Percentiles rank a stretch among this genome's conserved stretches.
These are phyloP conservation scores for Augochlorella aurata DNA, from an alignment of 2,888 invertebrate genomes.

Conservation along the genomic window DNA sequence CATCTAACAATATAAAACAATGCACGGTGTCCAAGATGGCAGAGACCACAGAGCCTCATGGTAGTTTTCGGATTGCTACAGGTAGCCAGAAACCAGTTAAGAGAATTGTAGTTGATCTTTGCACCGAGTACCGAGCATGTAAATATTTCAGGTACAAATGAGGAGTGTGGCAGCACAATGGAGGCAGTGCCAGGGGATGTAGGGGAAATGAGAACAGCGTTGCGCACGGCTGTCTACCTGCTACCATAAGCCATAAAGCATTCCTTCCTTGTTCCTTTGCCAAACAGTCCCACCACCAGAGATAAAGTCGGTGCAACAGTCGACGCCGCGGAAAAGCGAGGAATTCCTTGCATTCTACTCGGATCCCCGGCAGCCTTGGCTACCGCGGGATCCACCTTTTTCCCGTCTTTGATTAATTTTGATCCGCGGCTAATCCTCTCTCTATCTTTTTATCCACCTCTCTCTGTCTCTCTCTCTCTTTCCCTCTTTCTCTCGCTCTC, in stretches of 20 bases:
- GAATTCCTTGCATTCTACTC: constrained; percentile 69
- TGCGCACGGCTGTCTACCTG: constrained; percentile 59
- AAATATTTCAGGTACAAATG: background rate
- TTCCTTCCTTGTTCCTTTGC: constrained; percentile 58
- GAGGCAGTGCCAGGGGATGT: constrained; percentile 38
- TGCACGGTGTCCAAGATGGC: too few relatives aligned
- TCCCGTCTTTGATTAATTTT: constrained; percentile 20
- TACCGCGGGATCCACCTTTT: background rate
- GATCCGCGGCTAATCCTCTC: background rate
- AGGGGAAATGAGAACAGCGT: constrained; percentile 69
- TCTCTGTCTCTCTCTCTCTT: background rate
- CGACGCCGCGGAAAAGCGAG: constrained; percentile 62
- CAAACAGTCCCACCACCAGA: constrained; percentile 57
- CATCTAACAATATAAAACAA: too few relatives aligned
- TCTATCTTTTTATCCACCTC: background rate
- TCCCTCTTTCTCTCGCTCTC: background rate
- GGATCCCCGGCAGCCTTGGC: constrained; percentile 11
- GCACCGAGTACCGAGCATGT: background rate
- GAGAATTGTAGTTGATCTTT: background rate
- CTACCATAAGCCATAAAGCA: constrained; percentile 56
- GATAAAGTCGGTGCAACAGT: constrained; percentile 56
- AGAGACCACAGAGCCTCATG: too few relatives aligned
- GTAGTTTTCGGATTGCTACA: too few relatives aligned
- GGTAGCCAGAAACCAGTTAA: too few relatives aligned
- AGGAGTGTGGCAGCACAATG: background rate